Conservation (phyloP, 1,140 invertebrate species). For the Calliphora vicina region DNA sequence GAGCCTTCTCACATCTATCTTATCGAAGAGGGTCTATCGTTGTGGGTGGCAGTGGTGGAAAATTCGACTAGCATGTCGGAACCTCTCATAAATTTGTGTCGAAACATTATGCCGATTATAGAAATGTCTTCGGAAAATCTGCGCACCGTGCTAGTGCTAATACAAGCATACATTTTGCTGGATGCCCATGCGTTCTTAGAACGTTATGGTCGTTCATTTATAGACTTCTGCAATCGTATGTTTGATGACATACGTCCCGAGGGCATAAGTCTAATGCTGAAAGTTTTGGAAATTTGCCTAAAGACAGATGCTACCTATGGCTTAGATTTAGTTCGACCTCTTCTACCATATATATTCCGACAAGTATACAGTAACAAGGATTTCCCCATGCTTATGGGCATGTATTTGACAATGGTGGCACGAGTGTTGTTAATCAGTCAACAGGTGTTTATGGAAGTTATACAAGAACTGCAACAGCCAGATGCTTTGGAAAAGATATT, state of each 20-base stretch:
- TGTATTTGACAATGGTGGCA: slow-evolving; percentile 79
- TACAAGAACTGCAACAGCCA: slow-evolving; percentile 66
- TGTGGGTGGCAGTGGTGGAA: slow-evolving; percentile 87
- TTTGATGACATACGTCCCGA: slow-evolving; percentile 81
- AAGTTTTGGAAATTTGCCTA: slow-evolving; percentile 77
- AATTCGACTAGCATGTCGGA: slow-evolving; percentile 71
- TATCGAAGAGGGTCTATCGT: slow-evolving; percentile 88
- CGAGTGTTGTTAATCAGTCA: slow-evolving; percentile 79
- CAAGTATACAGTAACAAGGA: slow-evolving; percentile 73
- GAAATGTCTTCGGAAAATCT: slow-evolving; percentile 85
- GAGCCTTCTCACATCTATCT: slow-evolving; percentile 87
- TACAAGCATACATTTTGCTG: slow-evolving; percentile 84
- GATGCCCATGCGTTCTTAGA: slow-evolving; percentile 81
- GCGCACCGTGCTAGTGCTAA: slow-evolving; percentile 78
- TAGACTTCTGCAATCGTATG: slow-evolving; percentile 73
- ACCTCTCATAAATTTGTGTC: slow-evolving; percentile 76
- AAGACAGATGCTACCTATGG: slow-evolving; percentile 71
- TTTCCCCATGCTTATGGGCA: slow-evolving; percentile 76
- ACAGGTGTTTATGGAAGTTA: slow-evolving; percentile 74
- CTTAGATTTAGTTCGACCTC: slow-evolving; percentile 72
- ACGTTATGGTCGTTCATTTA: slow-evolving; percentile 73
- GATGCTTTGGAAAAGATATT: slow-evolving; percentile 76
- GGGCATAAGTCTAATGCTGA: slow-evolving; percentile 77
- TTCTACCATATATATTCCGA: slow-evolving; percentile 72
- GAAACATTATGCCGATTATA: slow-evolving; percentile 79